phyloP scores from a whole-genome alignment of 2,797 vertebrate species.

The Scyliorhinus canicula region DNA sequence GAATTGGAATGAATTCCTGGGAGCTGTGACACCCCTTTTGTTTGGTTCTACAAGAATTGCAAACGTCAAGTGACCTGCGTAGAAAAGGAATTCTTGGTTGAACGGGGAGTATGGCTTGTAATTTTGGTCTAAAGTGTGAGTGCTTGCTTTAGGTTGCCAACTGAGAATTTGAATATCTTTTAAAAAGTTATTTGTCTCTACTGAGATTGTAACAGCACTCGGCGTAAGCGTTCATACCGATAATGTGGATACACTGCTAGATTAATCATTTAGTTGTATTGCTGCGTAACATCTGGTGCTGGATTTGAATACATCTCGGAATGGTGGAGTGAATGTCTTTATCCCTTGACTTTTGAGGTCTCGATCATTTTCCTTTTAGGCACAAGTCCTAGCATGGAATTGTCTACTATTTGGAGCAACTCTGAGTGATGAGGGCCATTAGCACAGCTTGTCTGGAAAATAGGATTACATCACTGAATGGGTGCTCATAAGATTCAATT shows the following conservation, averaged over 20 bases:
- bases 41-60: no score
- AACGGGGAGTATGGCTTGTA: no score
- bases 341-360: neutral
- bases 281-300: neutral
- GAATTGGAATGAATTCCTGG: no score
- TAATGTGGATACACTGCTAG: neutral
- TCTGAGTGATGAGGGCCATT: neutral
- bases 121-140: no score
- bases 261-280: neutral
- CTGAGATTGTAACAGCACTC: no score
- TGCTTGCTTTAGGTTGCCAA: no score
- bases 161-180: no score
- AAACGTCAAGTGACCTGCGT: no score
- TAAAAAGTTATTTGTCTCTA: no score
- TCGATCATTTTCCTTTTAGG: neutral
- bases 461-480: neutral
- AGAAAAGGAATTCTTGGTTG: no score
- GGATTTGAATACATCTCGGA: neutral
- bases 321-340: neutral
- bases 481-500: neutral
- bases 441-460: neutral
- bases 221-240: neutral
- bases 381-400: neutral
- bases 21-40: no score
- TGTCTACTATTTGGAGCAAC: neutral